Conservation (phyloP, 2,113 vertebrate species). For the Seriola rivoliana region DNA sequence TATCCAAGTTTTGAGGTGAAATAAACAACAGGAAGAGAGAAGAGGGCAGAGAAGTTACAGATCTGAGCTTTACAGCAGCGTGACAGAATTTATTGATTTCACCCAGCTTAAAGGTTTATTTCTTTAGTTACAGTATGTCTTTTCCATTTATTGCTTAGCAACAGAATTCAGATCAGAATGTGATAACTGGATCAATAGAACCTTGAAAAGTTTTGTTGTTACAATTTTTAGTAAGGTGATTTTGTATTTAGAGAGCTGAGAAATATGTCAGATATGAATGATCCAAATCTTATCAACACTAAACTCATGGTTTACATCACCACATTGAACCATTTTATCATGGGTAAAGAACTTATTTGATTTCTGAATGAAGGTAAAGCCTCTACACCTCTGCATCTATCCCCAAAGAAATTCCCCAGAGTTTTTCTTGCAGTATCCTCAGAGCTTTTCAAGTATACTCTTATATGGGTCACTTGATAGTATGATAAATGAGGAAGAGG, state of each 20-base stretch:
- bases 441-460: slow-evolving; percentile 39
- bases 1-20: background rate
- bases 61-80: slow-evolving; percentile 14
- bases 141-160: slow-evolving; percentile 37
- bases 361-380: slow-evolving; percentile 20
- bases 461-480: slow-evolving; percentile 69
- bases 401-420: background rate
- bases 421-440: slow-evolving; percentile 15
- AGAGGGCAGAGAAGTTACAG: background rate
- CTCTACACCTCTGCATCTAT: slow-evolving; percentile 1
- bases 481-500: slow-evolving; percentile 70
- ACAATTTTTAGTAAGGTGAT: background rate
- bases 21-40: background rate
- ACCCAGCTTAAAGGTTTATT: slow-evolving; percentile 27
- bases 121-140: slow-evolving; percentile 7
- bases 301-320: background rate
- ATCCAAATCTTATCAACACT: background rate
- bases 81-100: slow-evolving; percentile 32
- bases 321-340: slow-evolving; percentile 18
- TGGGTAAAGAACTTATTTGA: background rate
- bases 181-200: slow-evolving; percentile 17
- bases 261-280: slow-evolving; percentile 5
- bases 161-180: background rate
- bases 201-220: background rate
- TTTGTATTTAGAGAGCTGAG: background rate